Conservation (phyloP, 1,140 invertebrate genomes). For the Monomorium pharaonis region DNA sequence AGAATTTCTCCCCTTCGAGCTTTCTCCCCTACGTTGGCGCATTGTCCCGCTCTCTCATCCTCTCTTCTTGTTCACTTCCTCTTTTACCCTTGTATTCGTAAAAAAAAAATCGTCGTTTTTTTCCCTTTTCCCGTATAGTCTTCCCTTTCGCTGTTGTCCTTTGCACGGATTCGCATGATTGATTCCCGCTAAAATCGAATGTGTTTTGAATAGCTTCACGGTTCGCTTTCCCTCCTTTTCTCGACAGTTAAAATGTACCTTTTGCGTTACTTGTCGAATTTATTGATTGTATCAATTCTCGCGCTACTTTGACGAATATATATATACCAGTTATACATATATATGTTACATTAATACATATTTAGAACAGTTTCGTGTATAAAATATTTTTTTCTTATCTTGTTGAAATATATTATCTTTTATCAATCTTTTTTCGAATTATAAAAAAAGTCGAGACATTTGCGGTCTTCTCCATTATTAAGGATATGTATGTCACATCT, state of each 20-base stretch:
- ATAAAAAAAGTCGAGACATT: background rate
- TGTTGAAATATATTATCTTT: too few relatives aligned
- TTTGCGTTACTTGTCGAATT: background rate
- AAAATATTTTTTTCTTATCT: background rate
- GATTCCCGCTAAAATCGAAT: slow-evolving; percentile 5
- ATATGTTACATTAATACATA: too few relatives aligned
- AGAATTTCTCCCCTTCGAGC: slow-evolving; percentile 23
- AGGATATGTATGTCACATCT: too few relatives aligned
- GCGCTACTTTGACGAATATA: background rate
- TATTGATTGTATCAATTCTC: background rate
- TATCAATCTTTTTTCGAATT: background rate
- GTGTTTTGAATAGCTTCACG: slow-evolving; percentile 9
- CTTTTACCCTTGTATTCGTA: background rate
- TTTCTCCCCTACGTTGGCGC: slow-evolving; percentile 23
- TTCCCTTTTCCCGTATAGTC: background rate
- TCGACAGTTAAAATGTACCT: background rate
- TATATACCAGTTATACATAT: too few relatives aligned
- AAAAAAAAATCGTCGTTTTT: slow-evolving; percentile 10
- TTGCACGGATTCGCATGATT: background rate
- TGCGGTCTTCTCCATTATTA: background rate
- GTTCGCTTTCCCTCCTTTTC: background rate
- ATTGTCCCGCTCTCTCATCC: background rate
- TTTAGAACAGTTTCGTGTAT: too few relatives aligned
- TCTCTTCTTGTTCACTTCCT: background rate
- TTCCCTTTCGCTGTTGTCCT: slow-evolving; percentile 5